Conservation (phyloP, 1,140 invertebrate genomes). For the Araneus ventricosus region DNA sequence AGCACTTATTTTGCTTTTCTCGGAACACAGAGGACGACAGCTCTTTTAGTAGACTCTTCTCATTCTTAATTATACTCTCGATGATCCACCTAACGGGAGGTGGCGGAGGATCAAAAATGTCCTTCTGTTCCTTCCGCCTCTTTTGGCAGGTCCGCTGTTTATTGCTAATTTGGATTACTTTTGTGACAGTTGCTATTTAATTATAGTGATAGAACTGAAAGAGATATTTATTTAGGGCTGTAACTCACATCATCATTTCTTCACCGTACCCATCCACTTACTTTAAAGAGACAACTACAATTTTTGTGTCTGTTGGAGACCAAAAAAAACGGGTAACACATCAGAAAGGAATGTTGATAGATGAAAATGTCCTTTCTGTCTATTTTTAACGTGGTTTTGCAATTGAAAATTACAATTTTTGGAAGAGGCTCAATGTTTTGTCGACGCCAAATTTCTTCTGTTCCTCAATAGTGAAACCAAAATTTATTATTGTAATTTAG, state of each 20-base stretch:
- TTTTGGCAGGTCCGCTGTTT: constrained; percentile 43
- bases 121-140: constrained; percentile 31
- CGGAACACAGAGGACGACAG: not conserved
- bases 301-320: not conserved
- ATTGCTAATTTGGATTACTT: constrained; percentile 54
- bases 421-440: too few species aligned
- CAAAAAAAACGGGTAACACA: not conserved
- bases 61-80: not conserved
- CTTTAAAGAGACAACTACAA: not conserved
- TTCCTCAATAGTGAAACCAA: too few species aligned
- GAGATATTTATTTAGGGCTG: constrained; percentile 23
- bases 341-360: not conserved
- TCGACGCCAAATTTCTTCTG: too few species aligned
- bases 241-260: not conserved
- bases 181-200: constrained; percentile 44
- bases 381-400: not conserved
- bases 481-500: too few species aligned
- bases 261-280: not conserved
- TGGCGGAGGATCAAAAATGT: constrained; percentile 48
- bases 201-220: constrained; percentile 51
- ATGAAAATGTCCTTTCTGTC: not conserved
- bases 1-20: not conserved
- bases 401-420: not conserved
- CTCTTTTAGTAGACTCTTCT: not conserved
- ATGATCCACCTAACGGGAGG: not conserved